phyloP scores from a whole-genome alignment of 64 coral and sea anemone genomes.

The Actinia equina region DNA sequence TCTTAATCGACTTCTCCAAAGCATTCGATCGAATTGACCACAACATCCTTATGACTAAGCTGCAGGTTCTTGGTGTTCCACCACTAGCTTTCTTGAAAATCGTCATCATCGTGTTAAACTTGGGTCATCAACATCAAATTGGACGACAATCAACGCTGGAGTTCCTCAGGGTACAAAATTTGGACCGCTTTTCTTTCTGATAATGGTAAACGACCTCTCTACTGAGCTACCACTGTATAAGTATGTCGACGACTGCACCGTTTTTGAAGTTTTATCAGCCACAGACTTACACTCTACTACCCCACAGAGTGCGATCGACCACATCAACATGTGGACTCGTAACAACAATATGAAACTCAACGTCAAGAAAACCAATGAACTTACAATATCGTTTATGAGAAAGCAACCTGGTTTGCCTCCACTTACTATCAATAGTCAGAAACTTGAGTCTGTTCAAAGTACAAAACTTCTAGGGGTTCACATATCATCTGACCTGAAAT shows the following conservation, averaged over 20 bases:
- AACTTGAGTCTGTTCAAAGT: not conserved
- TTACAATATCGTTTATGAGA: not conserved
- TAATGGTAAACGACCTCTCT: constrained; percentile 2
- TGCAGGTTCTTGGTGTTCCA: constrained; percentile 6
- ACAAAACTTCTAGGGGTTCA: not conserved
- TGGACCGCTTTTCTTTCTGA: constrained; percentile 27
- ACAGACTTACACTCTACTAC: not conserved
- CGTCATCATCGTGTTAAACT: constrained; percentile 26
- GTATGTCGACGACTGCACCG: constrained; percentile 13
- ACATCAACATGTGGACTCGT: not conserved
- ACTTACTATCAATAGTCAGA: not conserved
- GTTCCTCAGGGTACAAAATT: constrained; percentile 20
- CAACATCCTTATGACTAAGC: constrained; percentile 31
- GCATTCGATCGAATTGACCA: constrained; percentile 14
- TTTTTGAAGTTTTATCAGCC: not conserved
- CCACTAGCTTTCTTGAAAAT: constrained; percentile 13
- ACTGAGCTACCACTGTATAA: constrained; percentile 1
- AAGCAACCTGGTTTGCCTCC: not conserved
- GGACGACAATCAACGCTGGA: constrained; percentile 25
- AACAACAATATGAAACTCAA: constrained; percentile 18
- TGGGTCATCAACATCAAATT: not conserved
- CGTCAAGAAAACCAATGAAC: constrained; percentile 22
- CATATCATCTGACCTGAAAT: constrained; percentile 13
- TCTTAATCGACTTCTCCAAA: not conserved
- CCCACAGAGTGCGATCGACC: not conserved